These are phyloP conservation scores for Scomber japonicus DNA, from an alignment of 2,113 vertebrate genomes.

Conservation along the genomic window DNA sequence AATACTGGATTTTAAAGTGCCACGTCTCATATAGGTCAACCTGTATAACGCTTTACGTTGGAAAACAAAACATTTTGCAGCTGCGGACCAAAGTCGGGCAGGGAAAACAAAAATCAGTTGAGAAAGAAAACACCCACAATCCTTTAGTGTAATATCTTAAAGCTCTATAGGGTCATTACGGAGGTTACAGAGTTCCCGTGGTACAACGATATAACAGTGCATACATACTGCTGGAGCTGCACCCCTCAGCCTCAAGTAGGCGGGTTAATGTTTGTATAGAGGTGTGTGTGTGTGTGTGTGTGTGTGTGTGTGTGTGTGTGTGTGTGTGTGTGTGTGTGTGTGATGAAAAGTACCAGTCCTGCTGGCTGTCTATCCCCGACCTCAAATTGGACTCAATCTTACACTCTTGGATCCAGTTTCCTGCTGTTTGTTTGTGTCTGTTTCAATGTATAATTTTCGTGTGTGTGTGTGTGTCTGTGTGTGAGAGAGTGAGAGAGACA, in stretches of 20 bases:
- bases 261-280: background rate
- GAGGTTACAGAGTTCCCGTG: constrained; percentile 29
- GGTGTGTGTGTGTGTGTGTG: background rate
- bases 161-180: constrained; percentile 14
- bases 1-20: too few species aligned
- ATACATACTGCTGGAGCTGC: constrained; percentile 23
- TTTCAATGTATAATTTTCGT: constrained; percentile 17
- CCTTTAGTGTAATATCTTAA: background rate
- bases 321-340: background rate
- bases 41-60: background rate
- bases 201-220: background rate
- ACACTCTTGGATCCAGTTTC: constrained; percentile 55
- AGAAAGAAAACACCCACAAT: constrained; percentile 25
- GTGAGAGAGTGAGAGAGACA: constrained; percentile 52
- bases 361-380: constrained; percentile 50
- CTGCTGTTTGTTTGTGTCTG: constrained; percentile 48
- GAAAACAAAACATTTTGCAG: constrained; percentile 4
- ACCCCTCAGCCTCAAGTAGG: constrained; percentile 2
- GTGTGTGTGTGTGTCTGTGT: constrained; percentile 16
- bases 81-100: constrained; percentile 8
- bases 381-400: constrained; percentile 31
- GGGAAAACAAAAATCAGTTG: background rate
- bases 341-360: constrained; percentile 47
- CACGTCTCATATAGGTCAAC: background rate
- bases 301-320: background rate